Base-by-base conservation (phyloP, 2,113 vertebrate genomes). In the Callipepla californica region DNA sequence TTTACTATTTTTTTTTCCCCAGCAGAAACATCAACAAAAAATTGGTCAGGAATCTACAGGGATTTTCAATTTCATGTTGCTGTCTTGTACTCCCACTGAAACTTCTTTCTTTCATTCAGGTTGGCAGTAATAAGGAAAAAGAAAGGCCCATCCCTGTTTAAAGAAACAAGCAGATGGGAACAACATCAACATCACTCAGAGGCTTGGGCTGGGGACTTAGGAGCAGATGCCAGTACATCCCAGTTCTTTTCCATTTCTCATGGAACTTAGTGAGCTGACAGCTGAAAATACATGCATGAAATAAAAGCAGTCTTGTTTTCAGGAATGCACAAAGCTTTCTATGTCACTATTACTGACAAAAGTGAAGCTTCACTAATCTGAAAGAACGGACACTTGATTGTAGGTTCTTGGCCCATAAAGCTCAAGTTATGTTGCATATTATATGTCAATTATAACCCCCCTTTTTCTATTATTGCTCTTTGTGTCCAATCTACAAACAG, bases 1-100 rank as follows among this genome's bases (percentile, higher is more conserved):
- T 3, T 76, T 73, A 7, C 0, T 0, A 34, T 44, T 79, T 38
- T 30, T 36, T 36, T 57, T 55, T 17, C 9, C 13, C 53, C 17
- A 78, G 3, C 9, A 81, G 69, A 78, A 89, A 53, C 3, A 63
- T 66, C 38, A 79, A 59, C 26, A 12, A 16, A 72, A 2, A 45
- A 23, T 1, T 25, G 3, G 18, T 53, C 36, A 50, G 34, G 13
- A 78, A 50, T 50, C 25, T 67, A 12, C 21, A 70, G 28, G 18
- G 47, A 45, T 5, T 67, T 93, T 59, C 42, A 42, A 36, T 85
- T 21, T 16, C 47, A 11, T 67, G n/a, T 62, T 55, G 3, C 9
- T 47, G 10, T 26, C 9, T 25, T 94, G 75, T 3, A 70, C 12
- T 67, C 12, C 61, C 21, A 70, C 7, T 42, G 80, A 70, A 90